Evolutionary conservation across 2,888 invertebrate species (phyloP), one percentile per base, ranked within the genome.

Genomic region (Drosophila antonietae): DNA sequence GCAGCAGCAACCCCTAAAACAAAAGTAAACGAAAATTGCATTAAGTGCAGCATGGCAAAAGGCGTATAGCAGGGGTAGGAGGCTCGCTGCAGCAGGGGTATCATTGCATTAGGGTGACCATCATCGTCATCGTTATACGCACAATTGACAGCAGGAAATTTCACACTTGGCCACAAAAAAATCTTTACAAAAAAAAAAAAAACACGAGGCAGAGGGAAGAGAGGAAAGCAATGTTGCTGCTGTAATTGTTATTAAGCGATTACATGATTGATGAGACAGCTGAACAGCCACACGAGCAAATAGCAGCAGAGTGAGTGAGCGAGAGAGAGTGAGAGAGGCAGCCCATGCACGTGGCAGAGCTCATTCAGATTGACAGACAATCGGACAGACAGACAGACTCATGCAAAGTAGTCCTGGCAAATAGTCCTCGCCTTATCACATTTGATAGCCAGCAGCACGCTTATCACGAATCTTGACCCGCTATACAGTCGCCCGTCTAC

Each of bases 1-100:
- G 80, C 84, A 87, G 41, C 23, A 49, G 80, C 88, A 83, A 71
- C 83, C 83, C 89, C 73, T 87, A 81, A 89, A 81, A 80, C 66
- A 81, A 88, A 79, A 65, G 66, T 39, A 61, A 68, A 68, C 64
- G 70, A 72, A 82, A 83, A 83, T 87, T 89, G 89, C 89, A 83
- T 87, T 87, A 87, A 82, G 69, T 83, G 87, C 68, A 69, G 75
- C 51, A 51, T 35, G 72, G 61, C 15, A 44, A 47, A 23, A 37
- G 20, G 10, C 37, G 15, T 41, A 20, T 46, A 39, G 15, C 23
- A 33, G 58, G 53, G 52, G 41, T 55, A 55, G 55, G 41, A 18
- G 55, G 41, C n/a, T 1, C 10, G 28, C 35, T 55, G 10, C 14
- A n/a, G 44, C 47, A 37, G 49, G 53, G 35, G 51, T 53, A 63